Evolutionary conservation across 92 coral and sea anemone genomes (phyloP), one percentile per base, ranked within the genome.

Genomic region (Pocillopora grandis): DNA sequence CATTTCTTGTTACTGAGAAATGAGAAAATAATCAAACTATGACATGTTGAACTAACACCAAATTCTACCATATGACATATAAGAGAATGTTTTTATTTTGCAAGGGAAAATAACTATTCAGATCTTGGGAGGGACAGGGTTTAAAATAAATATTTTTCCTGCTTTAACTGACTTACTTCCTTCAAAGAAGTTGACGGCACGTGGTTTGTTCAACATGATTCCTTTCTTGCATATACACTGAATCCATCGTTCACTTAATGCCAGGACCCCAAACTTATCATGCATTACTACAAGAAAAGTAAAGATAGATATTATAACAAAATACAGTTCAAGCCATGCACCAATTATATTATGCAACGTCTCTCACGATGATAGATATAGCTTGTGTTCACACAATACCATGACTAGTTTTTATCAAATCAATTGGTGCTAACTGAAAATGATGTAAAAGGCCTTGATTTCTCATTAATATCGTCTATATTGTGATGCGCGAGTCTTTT

Each of bases 171-270:
- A 89, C 89, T 85, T 88, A 73, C 91, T 88, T 89, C 68, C 89
- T 76, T 85, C 64, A 85, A 85, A 89, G 89, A 80, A 89, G 79
- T 89, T 89, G 80, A 89, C 69, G 14, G 92, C 89, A 63, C 89
- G 87, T 67, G 84, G 84, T 89, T 80, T 89, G 83, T 85, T 85
- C 84, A 89, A 55, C 92, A 85, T 85, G 82, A 80, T 75, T 89
- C 78, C 59, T 68, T 89, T 89, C 80, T 80, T 67, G 73, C 92
- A 85, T 75, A 89, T 71, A 66, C 92, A 89, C 89, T 85, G 89
- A 80, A 89, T 72, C 92, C 92, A 89, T 89, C 89, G 72, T 89
- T 89, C 89, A 62, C 84, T 80, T 70, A 89, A 89, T 49, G 92
- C 92, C 12, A 64, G 56, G 66, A 70, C 92, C 72, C 89, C 89